Base-by-base conservation (phyloP, 35 echinoderm and acorn worm species). In the Amphiura filiformis region DNA sequence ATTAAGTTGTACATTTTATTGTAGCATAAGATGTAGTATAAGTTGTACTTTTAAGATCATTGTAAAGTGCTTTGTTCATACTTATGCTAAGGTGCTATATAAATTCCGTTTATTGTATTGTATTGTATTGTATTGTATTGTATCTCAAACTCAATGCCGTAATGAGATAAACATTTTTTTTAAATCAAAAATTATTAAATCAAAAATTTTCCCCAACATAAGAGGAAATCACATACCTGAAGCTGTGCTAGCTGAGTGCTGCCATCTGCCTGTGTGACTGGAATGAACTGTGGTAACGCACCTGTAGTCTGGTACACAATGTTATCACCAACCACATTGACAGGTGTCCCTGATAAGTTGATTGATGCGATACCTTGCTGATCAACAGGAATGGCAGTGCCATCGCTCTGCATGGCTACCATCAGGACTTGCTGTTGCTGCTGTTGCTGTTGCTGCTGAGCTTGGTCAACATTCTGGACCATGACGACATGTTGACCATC, bases 341-440 rank as follows among this genome's bases (percentile, higher is more conserved):
- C 89, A n/a, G 96, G 92, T 41, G 84, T 65, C 49, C 94, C 95
- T 76, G 89, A 86, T 13, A 95, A 65, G 34, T 85, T 57, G 31
- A 95, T 92, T 28, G 86, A 86, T 37, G 90, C 82, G 13, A 95
- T 81, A 0, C 89, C 89, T 77, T 88, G 86, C 37, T 52, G 44
- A 52, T 88, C 93, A 5, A 90, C 20, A 23, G 91, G 81, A 75
- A 78, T 70, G 86, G 52, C 76, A 36, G 89, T 84, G 38, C 82
- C 87, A 84, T 97, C 93, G 52, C 94, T 84, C 78, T 94, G 92
- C 95, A 97, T 97, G 56, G 93, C 89, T 17, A 97, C 95, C 95
- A 97, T 97, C 0, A 97, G 79, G 3, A 97, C 95, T 86, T 97
- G 86, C 31, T 30, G 76, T 30, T 28, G 56, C 81, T 84, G 80